phyloP scores from a whole-genome alignment of 2,888 invertebrate genomes.

The Tigriopus californicus region DNA sequence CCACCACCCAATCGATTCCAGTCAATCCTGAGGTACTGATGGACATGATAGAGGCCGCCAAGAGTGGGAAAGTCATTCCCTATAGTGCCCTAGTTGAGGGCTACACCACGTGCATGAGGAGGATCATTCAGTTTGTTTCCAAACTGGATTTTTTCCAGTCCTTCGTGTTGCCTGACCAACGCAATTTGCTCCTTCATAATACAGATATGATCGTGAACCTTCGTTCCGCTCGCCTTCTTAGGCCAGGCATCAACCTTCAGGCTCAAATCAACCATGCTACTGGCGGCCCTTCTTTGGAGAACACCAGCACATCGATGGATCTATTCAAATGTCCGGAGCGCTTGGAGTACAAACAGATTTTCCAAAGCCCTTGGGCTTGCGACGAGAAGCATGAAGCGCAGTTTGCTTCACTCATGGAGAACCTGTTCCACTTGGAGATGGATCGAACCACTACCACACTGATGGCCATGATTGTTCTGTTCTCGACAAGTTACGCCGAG shows the following conservation, averaged over 20 bases:
- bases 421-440: constrained; percentile 1
- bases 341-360: background rate
- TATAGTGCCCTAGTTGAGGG: background rate
- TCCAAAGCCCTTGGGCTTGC: constrained; percentile 1
- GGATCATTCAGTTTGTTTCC: background rate
- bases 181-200: background rate
- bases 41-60: background rate
- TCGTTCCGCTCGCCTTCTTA: background rate
- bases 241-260: background rate
- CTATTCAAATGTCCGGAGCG: background rate
- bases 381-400: background rate
- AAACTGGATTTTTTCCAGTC: constrained; percentile 2
- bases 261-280: background rate
- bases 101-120: constrained; percentile 4
- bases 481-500: background rate
- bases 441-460: constrained; percentile 2
- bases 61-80: background rate
- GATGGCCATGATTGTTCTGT: constrained; percentile 8
- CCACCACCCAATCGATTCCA: background rate
- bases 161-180: background rate
- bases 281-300: background rate
- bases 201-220: constrained; percentile 12
- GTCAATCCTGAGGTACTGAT: background rate
- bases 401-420: background rate
- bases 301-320: background rate